A percentile compares a stretch with the other conserved stretches of the same genome.
phyloP scores from a whole-genome alignment of 2,113 vertebrate genomes.

The Indri indri region DNA sequence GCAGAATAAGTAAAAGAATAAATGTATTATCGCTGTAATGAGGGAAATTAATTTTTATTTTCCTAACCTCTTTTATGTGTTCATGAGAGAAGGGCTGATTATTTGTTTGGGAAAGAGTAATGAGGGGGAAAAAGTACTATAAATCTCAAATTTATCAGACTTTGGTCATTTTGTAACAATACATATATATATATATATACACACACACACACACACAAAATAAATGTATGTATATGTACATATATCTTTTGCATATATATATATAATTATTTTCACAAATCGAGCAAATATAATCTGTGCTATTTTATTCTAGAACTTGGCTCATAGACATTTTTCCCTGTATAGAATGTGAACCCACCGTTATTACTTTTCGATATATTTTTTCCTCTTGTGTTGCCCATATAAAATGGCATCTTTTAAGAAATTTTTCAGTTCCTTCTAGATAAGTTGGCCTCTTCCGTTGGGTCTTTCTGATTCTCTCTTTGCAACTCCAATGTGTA shows the following conservation, averaged over 20 bases:
- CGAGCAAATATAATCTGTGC: background rate
- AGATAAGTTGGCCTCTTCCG: background rate
- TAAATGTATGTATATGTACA: too few relatives aligned
- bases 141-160: background rate
- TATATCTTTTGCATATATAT: background rate
- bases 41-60: background rate
- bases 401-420: background rate
- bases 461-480: rapidly evolving
- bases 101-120: too few relatives aligned
- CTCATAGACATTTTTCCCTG: background rate
- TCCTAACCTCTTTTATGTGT: too few relatives aligned
- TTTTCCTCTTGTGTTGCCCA: background rate
- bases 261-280: background rate
- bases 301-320: background rate
- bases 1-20: background rate
- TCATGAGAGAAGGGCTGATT: too few relatives aligned
- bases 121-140: background rate
- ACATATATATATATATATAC: background rate
- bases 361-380: background rate
- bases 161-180: background rate
- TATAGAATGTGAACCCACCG: background rate
- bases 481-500: background rate
- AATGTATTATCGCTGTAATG: background rate
- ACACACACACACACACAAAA: background rate
- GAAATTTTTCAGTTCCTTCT: background rate